phyloP scores from a whole-genome alignment of 2,113 vertebrate genomes.

The Anas platyrhynchos region DNA sequence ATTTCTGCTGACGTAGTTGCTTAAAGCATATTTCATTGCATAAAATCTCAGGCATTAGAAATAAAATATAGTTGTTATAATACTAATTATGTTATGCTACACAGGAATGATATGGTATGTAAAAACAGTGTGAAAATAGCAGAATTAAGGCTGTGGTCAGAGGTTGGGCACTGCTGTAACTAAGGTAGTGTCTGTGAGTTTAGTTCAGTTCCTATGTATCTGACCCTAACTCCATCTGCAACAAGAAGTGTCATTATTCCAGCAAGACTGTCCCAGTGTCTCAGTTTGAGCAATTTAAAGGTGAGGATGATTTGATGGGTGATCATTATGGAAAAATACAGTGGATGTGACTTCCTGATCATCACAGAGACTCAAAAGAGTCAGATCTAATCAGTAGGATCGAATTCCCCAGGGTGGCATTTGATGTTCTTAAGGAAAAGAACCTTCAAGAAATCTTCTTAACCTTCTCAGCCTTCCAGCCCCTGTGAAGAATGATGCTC shows the following conservation, averaged over 20 bases:
- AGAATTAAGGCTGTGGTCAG: background rate
- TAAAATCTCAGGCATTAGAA: background rate
- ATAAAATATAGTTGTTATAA: background rate
- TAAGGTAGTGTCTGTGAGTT: background rate
- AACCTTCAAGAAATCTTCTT: conserved; percentile 35
- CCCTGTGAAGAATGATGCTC: background rate
- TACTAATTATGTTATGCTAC: background rate
- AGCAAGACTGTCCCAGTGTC: background rate
- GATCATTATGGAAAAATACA: background rate
- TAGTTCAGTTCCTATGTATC: background rate
- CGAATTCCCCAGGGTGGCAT: background rate
- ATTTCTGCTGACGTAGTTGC: background rate
- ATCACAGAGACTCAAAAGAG: background rate
- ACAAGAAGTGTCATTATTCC: background rate
- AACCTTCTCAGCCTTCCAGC: background rate
- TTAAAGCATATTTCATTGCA: background rate
- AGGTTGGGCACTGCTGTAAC: background rate
- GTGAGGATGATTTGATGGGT: background rate
- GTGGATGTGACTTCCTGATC: background rate
- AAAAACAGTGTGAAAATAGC: background rate
- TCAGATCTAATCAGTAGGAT: background rate
- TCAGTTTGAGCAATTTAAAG: background rate
- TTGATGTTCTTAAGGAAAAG: conserved; percentile 49
- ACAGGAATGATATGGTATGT: background rate
- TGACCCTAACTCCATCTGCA: background rate